Percentiles rank a stretch among this genome's conserved stretches.
Evolutionary conservation across 2,888 invertebrate species (phyloP).

Genomic region (Deilephila porcellus): DNA sequence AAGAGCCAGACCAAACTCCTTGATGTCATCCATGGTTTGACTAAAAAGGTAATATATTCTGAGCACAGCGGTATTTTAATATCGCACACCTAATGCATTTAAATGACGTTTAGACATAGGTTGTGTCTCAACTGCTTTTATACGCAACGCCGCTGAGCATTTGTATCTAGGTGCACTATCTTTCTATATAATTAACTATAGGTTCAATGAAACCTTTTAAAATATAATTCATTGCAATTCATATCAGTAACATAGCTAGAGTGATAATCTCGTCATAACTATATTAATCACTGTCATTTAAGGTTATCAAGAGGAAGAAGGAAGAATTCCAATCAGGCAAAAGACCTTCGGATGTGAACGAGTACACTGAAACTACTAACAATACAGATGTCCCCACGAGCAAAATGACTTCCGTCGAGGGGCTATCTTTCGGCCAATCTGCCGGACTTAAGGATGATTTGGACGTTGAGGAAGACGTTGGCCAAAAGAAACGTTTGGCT

Average conservation of each 20-base stretch:
- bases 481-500: constrained; percentile 92
- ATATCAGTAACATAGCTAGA: not conserved
- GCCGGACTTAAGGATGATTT: constrained; percentile 91
- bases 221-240: not conserved
- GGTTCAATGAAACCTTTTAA: not conserved
- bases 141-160: constrained; percentile 23
- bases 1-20: constrained; percentile 90
- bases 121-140: constrained; percentile 26
- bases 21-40: constrained; percentile 91
- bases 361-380: constrained; percentile 49
- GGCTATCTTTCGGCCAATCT: constrained; percentile 89
- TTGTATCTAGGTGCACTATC: constrained; percentile 17
- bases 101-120: constrained; percentile 25
- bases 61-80: constrained; percentile 27
- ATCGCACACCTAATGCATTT: constrained; percentile 24
- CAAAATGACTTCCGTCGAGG: constrained; percentile 83
- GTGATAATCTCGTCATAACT: constrained; percentile 14
- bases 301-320: constrained; percentile 90
- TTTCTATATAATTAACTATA: not conserved
- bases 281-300: constrained; percentile 23
- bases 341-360: constrained; percentile 67
- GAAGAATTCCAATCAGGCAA: constrained; percentile 88
- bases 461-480: constrained; percentile 92
- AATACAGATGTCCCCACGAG: constrained; percentile 48
- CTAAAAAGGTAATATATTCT: constrained; percentile 86